Evolutionary conservation across 1,140 invertebrate species (phyloP).

Genomic region (Brachystomella parvula): DNA sequence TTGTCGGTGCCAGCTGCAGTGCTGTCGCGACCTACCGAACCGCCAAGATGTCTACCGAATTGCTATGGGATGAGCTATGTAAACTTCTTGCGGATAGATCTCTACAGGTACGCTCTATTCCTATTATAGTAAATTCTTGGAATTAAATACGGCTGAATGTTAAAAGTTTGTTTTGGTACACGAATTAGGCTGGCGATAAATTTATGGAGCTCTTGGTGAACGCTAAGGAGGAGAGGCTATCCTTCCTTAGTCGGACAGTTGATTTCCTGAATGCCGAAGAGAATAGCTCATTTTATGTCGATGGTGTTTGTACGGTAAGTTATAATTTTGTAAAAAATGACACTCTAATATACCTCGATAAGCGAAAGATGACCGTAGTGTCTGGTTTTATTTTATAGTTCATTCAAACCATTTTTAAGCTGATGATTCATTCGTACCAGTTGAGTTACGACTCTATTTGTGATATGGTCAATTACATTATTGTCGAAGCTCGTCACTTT

Average conservation of each 20-base stretch:
- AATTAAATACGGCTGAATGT: not conserved
- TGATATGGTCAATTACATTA: slow-evolving; percentile 19
- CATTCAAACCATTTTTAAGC: not conserved
- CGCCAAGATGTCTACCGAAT: not conserved
- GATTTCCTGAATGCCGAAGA: not conserved
- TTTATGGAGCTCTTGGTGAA: not conserved
- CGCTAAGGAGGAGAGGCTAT: not conserved
- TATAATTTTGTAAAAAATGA: too few species aligned
- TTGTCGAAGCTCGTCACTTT: slow-evolving; percentile 25
- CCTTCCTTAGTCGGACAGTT: not conserved
- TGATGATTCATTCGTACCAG: not conserved
- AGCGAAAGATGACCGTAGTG: too few species aligned
- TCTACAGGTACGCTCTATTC: not conserved
- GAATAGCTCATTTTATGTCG: not conserved
- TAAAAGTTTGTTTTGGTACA: not conserved
- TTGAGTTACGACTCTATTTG: slow-evolving; percentile 1
- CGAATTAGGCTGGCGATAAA: not conserved
- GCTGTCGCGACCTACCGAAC: too few species aligned
- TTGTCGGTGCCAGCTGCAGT: too few species aligned
- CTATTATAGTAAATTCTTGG: not conserved
- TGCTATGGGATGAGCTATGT: not conserved
- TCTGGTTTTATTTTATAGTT: slow-evolving; percentile 3
- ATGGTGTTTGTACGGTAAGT: not conserved
- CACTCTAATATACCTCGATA: too few species aligned
- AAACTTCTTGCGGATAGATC: not conserved